Percentiles rank a stretch among this genome's conserved stretches.
phyloP scores from a whole-genome alignment of 2,797 vertebrate genomes.

The Rhinogobio ventralis region DNA sequence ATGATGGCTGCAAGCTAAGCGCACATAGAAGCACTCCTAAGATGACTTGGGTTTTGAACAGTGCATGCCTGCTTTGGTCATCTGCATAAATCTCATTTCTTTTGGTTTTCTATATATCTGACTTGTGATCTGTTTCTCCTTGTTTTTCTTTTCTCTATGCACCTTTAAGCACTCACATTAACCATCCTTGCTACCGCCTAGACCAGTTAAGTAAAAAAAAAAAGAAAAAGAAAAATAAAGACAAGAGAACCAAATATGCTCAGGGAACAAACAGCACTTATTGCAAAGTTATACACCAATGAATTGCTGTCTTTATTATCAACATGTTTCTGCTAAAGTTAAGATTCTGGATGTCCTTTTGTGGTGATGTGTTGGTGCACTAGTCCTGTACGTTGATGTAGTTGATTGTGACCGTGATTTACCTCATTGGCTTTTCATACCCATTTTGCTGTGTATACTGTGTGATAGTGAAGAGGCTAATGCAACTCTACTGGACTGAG shows the following conservation, averaged over 20 bases:
- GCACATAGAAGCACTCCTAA: slow-evolving; percentile 41
- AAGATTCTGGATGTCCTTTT: slow-evolving; percentile 80
- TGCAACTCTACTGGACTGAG: slow-evolving; percentile 35
- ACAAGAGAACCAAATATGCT: slow-evolving; percentile 38
- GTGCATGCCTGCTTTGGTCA: slow-evolving; percentile 89
- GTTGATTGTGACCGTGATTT: slow-evolving; percentile 81
- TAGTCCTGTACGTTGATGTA: slow-evolving; percentile 85
- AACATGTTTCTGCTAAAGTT: slow-evolving; percentile 66
- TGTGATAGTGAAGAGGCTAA: slow-evolving; percentile 61
- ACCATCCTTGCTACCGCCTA: slow-evolving; percentile 99
- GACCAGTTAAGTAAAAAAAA: slow-evolving; percentile 99
- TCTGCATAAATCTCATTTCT: slow-evolving; percentile 90
- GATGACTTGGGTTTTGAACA: slow-evolving; percentile 57
- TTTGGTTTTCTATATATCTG: slow-evolving; percentile 92
- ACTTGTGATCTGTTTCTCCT: slow-evolving; percentile 96
- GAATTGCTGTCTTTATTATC: slow-evolving; percentile 50
- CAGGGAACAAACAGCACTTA: slow-evolving; percentile 19
- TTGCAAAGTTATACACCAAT: slow-evolving; percentile 5
- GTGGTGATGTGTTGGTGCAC: slow-evolving; percentile 81
- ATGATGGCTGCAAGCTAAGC: slow-evolving; percentile 72
- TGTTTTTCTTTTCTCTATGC: slow-evolving; percentile 89
- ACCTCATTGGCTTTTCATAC: slow-evolving; percentile 76
- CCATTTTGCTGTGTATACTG: slow-evolving; percentile 73
- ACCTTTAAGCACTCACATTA: slow-evolving; percentile 99
- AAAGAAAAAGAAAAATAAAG: slow-evolving; percentile 39